Percentiles rank a stretch among this genome's conserved stretches.
These are phyloP conservation scores for Xerus rutilus DNA, from an alignment of 2,797 vertebrate species.

Conservation along the genomic window DNA sequence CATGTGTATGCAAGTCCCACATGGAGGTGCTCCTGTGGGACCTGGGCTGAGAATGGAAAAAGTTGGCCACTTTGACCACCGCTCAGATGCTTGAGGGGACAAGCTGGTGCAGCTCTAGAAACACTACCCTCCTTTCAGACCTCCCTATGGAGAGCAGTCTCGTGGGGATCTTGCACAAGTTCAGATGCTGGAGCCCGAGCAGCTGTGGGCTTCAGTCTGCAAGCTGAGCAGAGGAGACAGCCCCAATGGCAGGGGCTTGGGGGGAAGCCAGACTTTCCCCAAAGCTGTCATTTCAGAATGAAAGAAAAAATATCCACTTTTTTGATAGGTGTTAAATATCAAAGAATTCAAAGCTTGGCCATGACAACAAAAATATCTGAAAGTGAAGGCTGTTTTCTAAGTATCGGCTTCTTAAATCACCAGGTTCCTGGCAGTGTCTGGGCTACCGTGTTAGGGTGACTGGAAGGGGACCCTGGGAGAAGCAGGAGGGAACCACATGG, in stretches of 20 bases:
- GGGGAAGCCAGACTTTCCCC: neutral
- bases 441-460: accelerated
- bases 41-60: neutral
- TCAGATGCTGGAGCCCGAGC: accelerated
- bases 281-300: constrained; percentile 52
- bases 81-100: accelerated
- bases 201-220: neutral
- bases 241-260: neutral
- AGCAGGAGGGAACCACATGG: accelerated
- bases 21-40: neutral
- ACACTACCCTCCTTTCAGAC: accelerated
- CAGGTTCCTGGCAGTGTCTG: neutral
- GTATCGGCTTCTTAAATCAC: neutral
- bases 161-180: accelerated
- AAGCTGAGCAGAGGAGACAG: neutral
- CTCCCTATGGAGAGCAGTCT: accelerated
- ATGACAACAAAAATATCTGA: neutral
- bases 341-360: constrained; percentile 11
- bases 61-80: accelerated
- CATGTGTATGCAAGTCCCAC: accelerated
- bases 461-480: neutral
- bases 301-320: neutral
- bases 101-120: too few species aligned
- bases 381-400: neutral
- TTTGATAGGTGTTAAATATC: neutral